Conservation (phyloP, 2,888 invertebrate genomes). For the Sinohyriopsis cumingii region DNA sequence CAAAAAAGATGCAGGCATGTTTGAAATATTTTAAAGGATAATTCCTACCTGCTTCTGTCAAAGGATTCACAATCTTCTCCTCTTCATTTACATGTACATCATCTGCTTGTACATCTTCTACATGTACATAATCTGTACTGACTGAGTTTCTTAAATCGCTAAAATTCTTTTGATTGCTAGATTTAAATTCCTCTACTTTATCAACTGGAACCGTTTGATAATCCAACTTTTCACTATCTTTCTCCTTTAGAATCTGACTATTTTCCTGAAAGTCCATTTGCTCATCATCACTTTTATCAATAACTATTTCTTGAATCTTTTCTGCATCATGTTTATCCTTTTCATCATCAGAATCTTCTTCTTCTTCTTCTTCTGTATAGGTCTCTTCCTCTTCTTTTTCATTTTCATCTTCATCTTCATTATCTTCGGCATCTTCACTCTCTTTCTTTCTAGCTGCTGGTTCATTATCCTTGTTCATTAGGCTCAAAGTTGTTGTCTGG, state of each 20-base stretch:
- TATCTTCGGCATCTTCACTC: conserved; percentile 12
- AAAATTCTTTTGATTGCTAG: no score
- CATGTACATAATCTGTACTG: no score
- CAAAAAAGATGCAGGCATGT: no score
- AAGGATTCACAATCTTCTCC: conserved; percentile 1
- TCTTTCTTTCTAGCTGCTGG: conserved; percentile 11
- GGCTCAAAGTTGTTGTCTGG: conserved; percentile 54
- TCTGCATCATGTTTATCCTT: conserved; percentile 16
- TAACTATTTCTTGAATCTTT: conserved; percentile 12
- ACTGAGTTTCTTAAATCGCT: no score
- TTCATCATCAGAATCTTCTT: conserved; percentile 36
- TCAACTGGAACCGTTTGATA: no score
- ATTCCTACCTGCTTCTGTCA: no score
- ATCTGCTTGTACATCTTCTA: background rate
- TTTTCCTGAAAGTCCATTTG: no score
- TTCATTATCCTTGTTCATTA: conserved; percentile 29
- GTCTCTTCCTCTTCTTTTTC: conserved; percentile 44
- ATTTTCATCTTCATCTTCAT: conserved; percentile 31
- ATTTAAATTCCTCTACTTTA: no score
- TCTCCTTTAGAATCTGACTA: no score
- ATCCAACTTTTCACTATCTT: no score
- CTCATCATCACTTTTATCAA: conserved; percentile 4
- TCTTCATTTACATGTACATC: background rate
- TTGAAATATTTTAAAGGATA: no score
- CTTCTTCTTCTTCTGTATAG: conserved; percentile 31